Conservation (phyloP, 2,113 vertebrate genomes). For the Monarcha castaneiventris region DNA sequence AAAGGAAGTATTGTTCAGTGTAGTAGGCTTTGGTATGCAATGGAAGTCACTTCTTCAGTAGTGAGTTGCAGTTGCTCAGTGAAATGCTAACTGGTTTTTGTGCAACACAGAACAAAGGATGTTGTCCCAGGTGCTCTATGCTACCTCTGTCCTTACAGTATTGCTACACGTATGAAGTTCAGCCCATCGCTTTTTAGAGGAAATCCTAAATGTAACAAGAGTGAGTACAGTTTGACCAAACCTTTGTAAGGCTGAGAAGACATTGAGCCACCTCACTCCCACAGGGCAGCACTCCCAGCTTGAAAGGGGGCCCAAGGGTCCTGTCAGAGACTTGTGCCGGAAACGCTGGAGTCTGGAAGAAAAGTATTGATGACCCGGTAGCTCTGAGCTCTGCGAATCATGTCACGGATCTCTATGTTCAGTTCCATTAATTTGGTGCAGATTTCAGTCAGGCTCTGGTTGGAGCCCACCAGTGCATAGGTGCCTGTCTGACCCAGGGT, state of each 20-base stretch:
- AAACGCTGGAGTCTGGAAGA: constrained; percentile 88
- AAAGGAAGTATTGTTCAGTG: constrained; percentile 75
- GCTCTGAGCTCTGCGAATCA: constrained; percentile 88
- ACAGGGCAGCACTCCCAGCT: constrained; percentile 83
- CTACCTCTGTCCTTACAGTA: constrained; percentile 75
- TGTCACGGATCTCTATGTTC: constrained; percentile 91
- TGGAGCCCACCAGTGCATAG: constrained; percentile 92
- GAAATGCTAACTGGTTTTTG: constrained; percentile 68
- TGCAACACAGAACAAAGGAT: constrained; percentile 76
- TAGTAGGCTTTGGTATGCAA: constrained; percentile 87
- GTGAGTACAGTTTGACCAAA: constrained; percentile 82
- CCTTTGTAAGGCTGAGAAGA: constrained; percentile 85
- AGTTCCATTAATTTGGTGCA: constrained; percentile 91
- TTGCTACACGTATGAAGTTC: constrained; percentile 83
- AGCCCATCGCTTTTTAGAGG: constrained; percentile 76
- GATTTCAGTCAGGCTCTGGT: constrained; percentile 91
- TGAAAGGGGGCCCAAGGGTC: constrained; percentile 70
- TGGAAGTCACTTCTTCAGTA: constrained; percentile 82
- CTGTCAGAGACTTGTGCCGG: constrained; percentile 93
- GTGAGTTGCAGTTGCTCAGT: constrained; percentile 75
- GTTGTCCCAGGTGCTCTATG: constrained; percentile 56
- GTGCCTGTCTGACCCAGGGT: constrained; percentile 93
- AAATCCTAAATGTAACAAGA: constrained; percentile 79
- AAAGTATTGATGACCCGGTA: constrained; percentile 87
- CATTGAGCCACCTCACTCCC: constrained; percentile 68